Conservation (phyloP, 1,140 invertebrate genomes). For the Drosophila ohnishii region DNA sequence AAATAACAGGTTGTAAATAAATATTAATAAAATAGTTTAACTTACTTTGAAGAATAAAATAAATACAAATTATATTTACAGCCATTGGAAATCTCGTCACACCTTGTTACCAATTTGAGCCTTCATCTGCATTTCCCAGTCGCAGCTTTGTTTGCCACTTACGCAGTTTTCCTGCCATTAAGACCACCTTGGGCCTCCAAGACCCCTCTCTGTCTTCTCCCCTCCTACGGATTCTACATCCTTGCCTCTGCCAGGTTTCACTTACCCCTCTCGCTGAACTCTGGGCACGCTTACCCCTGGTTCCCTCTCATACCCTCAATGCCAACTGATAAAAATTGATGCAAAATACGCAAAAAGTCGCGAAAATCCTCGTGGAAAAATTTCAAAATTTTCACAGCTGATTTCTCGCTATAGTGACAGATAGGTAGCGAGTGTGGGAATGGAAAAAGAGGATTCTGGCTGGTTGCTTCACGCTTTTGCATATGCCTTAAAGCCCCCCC, state of each 20-base stretch:
- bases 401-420: conserved; percentile 64
- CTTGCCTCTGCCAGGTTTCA: neutral
- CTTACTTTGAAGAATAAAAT: too few species aligned
- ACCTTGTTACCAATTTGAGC: conserved; percentile 18
- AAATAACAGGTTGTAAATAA: too few species aligned
- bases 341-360: conserved; percentile 82
- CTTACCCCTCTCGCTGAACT: neutral
- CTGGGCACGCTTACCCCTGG: conserved; percentile 26
- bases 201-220: too few species aligned
- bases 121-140: conserved; percentile 47
- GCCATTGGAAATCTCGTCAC: neutral
- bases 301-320: conserved; percentile 14
- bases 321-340: conserved; percentile 80
- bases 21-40: too few species aligned
- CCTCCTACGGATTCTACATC: neutral
- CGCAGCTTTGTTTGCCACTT: conserved; percentile 63
- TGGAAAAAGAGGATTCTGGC: conserved; percentile 53
- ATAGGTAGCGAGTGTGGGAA: conserved; percentile 31
- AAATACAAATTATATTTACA: too few species aligned
- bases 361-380: conserved; percentile 83
- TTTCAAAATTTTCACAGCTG: conserved; percentile 83
- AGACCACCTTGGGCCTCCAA: conserved; percentile 31
- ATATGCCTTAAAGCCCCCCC: conserved; percentile 64
- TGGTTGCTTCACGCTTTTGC: conserved; percentile 70
- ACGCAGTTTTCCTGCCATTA: conserved; percentile 70